Evolutionary conservation across 2,797 vertebrate genomes (phyloP), one percentile per base, ranked within the genome.

Genomic region (Austrolebias charrua): DNA sequence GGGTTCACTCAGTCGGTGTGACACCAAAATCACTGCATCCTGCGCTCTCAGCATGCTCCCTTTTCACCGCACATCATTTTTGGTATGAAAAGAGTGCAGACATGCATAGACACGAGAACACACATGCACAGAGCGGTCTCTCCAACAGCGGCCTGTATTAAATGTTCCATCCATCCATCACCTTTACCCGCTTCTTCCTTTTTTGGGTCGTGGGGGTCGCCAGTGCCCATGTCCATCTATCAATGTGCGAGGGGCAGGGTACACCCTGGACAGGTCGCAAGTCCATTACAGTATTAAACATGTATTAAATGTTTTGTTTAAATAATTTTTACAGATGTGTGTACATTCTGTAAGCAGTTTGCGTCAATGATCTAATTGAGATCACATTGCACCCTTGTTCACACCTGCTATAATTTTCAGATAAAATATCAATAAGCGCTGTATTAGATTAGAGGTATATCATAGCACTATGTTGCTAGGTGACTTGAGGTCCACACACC

Each of bases 361-460:
- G 55, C 77, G 70, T 82, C 64, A 78, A 70, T 78, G 77, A 79
- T 67, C 45, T 55, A 69, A 55, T 40, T 60, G 11, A 80, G 73
- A 63, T 79, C 4, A 52, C 73, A 68, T 79, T 72, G n/a, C 57
- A 46, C 43, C 49, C 54, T 55, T 15, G 14, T 52, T n/a, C 66
- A 40, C 55, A 62, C 45, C 48, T 55, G 44, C 51, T 55, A 3
- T 68, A 65, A 78, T 82, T 81, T 78, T 73, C 80, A 79, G 19
- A 62, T 51, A 82, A 76, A 83, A 87, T 81, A 81, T 79, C 75
- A 73, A 56, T 76, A 76, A 61, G 59, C 69, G 67, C 78, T 54
- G 67, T 51, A 43, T 70, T 78, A 83, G 73, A 73, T 83, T 78
- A 63, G 64, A 80, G 68, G 84, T 75, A 66, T 72, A 88, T 90